Evolutionary conservation across 2,113 vertebrate genomes (phyloP).

Genomic region (Aspiorhynchus laticeps): DNA sequence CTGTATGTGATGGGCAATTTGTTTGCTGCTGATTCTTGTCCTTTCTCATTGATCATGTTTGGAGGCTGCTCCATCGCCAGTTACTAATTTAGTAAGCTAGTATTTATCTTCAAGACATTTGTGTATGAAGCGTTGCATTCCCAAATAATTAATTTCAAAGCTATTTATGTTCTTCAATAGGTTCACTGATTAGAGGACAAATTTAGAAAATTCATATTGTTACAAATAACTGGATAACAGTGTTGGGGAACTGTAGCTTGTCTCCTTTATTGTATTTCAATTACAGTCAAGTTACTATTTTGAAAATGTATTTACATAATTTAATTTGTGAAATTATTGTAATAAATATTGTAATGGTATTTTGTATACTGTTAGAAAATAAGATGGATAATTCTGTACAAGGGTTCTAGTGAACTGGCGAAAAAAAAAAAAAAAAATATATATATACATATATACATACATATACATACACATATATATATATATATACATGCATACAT

Average conservation of each 20-base stretch:
- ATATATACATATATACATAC: too few relatives aligned
- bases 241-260: neutral
- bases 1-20: constrained; percentile 47
- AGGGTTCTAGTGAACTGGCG: neutral
- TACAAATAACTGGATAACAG: neutral
- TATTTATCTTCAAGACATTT: constrained; percentile 31
- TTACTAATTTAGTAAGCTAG: constrained; percentile 9
- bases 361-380: neutral
- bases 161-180: constrained; percentile 17
- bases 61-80: neutral
- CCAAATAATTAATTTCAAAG: constrained; percentile 23
- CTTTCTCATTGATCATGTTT: constrained; percentile 37
- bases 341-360: neutral
- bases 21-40: constrained; percentile 38
- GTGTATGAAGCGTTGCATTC: neutral
- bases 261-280: neutral
- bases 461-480: too few relatives aligned
- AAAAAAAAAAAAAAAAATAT: too few relatives aligned
- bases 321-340: neutral
- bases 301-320: neutral
- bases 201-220: neutral
- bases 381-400: neutral
- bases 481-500: too few relatives aligned
- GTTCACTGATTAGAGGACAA: constrained; percentile 7
- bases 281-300: neutral